Conservation (phyloP, 2,888 invertebrate genomes). For the Mystacides longicornis region DNA sequence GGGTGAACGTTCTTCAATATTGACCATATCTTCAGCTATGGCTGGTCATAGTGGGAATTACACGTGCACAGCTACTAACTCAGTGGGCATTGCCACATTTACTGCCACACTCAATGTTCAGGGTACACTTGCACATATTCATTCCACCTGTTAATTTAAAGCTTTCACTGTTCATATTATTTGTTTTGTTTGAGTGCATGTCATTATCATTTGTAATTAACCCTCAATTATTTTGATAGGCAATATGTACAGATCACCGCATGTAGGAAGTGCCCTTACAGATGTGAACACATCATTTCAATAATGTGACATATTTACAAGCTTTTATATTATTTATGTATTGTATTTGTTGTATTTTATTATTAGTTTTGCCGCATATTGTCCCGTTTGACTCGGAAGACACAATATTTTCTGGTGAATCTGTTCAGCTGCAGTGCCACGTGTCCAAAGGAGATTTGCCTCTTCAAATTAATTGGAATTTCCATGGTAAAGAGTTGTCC, state of each 20-base stretch:
- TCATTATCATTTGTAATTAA: no score
- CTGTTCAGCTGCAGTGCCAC: slow-evolving; percentile 55
- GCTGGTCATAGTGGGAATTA: slow-evolving; percentile 63
- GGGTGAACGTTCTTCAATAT: slow-evolving; percentile 57
- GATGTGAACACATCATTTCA: no score
- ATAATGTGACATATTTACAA: not conserved
- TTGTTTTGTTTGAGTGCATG: slow-evolving; percentile 8
- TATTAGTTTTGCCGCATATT: slow-evolving; percentile 55
- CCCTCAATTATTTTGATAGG: no score
- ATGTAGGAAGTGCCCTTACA: no score
- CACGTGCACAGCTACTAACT: slow-evolving; percentile 57
- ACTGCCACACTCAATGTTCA: slow-evolving; percentile 57
- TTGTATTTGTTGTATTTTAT: slow-evolving; percentile 20
- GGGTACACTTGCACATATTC: slow-evolving; percentile 40
- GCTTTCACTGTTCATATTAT: slow-evolving; percentile 10
- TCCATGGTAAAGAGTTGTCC: slow-evolving; percentile 54
- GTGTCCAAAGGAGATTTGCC: slow-evolving; percentile 63
- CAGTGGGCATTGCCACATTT: slow-evolving; percentile 53
- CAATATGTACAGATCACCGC: no score
- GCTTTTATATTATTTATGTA: no score
- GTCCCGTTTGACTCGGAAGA: slow-evolving; percentile 56
- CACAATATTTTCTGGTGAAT: slow-evolving; percentile 57
- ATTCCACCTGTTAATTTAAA: slow-evolving; percentile 3
- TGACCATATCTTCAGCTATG: slow-evolving; percentile 63
- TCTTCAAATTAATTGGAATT: slow-evolving; percentile 67